Percentiles rank a stretch among this genome's conserved stretches.
phyloP scores from a whole-genome alignment of 2,113 vertebrate species.

The Terrapene triunguis region DNA sequence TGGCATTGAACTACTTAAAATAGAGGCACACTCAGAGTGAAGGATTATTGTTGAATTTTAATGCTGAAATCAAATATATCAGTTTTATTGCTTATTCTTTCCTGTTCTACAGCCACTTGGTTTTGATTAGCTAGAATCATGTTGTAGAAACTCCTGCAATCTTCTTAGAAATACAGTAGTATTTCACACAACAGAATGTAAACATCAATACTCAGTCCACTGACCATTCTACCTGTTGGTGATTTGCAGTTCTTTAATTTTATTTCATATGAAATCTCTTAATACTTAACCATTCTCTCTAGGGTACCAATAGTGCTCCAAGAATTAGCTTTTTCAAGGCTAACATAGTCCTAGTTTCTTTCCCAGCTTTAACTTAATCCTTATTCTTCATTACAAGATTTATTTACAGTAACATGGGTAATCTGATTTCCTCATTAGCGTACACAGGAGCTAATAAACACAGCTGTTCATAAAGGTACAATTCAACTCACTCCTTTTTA shows the following conservation, averaged over 20 bases:
- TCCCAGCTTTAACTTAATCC: constrained; percentile 57
- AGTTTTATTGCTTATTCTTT: constrained; percentile 56
- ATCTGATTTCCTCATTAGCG: constrained; percentile 60
- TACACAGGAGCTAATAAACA: neutral
- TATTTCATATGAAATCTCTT: constrained; percentile 62
- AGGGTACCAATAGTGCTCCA: constrained; percentile 19
- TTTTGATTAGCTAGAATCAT: constrained; percentile 72
- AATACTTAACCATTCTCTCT: constrained; percentile 50
- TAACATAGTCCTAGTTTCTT: constrained; percentile 43
- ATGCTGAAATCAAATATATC: constrained; percentile 65
- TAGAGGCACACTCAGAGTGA: constrained; percentile 38
- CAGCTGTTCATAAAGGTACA: constrained; percentile 59
- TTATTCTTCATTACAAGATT: constrained; percentile 59
- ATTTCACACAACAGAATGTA: constrained; percentile 50
- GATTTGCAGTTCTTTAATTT: constrained; percentile 56
- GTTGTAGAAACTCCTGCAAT: constrained; percentile 46
- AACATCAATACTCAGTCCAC: constrained; percentile 63
- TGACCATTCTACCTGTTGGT: constrained; percentile 66
- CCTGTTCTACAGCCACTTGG: constrained; percentile 62
- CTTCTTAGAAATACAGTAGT: constrained; percentile 64
- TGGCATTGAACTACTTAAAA: constrained; percentile 63
- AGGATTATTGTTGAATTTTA: constrained; percentile 71
- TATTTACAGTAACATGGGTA: constrained; percentile 67
- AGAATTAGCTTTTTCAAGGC: constrained; percentile 29
- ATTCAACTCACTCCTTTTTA: constrained; percentile 50